Evolutionary conservation across 2,113 vertebrate species (phyloP), one percentile per base, ranked within the genome.

Genomic region (Naja naja): DNA sequence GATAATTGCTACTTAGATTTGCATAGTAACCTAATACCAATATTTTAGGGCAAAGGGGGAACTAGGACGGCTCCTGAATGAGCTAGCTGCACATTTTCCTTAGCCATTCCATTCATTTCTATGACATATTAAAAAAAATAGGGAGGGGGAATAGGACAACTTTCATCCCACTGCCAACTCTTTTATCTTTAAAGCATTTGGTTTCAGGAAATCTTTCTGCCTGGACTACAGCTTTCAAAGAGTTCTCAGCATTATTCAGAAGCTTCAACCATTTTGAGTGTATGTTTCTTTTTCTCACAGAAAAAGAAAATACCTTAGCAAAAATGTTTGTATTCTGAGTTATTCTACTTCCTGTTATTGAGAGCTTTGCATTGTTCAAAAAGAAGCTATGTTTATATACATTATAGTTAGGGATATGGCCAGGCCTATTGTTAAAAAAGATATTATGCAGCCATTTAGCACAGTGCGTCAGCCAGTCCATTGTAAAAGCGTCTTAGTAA

Each of bases 401-500:
- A 91, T 92, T 94, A 85, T 95, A 95, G 95, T 97, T 96, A 94
- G 93, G 96, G 95, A 96, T 95, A 58, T 45, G 94, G 97, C 94
- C 89, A 0, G 91, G 43, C 94, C 97, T 96, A 96, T 98, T 98
- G 97, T 97, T 96, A 96, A 96, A 97, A 96, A 97, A 94, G 96
- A 97, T 97, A 97, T 97, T 97, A 94, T 92, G 96, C 95, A 96
- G 95, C 95, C 95, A 96, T 98, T 97, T 96, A 97, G 98, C 97
- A 98, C 94, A 47, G 96, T 95, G 91, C 88, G 96, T 97, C 97
- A 97, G 97, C 96, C 96, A 97, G 96, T 93, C 97, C 97, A 97
- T 98, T 98, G 98, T 98, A 98, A 97, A 97, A 98, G 97, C 92
- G 97, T 98, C 98, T 96, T 89, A 30, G 96, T 97, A 97, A 97